Base-by-base conservation (phyloP, 2,113 vertebrate genomes). In the Rissa tridactyla region DNA sequence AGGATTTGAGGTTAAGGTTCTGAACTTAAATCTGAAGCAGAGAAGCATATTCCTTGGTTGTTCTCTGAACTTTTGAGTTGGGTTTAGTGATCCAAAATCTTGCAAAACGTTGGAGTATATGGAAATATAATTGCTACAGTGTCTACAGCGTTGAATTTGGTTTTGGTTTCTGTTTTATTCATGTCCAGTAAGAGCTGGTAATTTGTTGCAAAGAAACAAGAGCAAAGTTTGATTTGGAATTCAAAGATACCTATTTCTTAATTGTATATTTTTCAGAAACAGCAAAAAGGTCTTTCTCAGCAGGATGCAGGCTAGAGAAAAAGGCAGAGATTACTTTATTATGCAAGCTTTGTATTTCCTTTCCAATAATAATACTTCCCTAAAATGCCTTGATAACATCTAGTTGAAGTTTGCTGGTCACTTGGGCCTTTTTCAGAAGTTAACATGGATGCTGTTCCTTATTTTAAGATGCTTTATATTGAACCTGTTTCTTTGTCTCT, bases 381-480 rank as follows among this genome's bases (percentile, higher is more conserved):
- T 82, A 71, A 91, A 96, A 85, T 77, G 38, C 54, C 66, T 66
- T 79, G 64, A 55, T 71, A 55, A 64, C 1, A 9, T 82, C 51
- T 85, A 32, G 15, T 38, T 88, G 79, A 85, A 47, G 30, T 42
- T 60, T 77, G 38, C 29, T 54, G 54, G 79, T 55, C 42, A 25
- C 32, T 60, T 77, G 46, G 34, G 60, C 42, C 11, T 75, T 89
- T 75, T 75, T 78, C 61, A 78, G 92, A 55, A 14, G 19, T 86
- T 78, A 90, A 47, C 21, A 2, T 32, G n/a, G 36, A 25, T 71
- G 23, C 46, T 22, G 9, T 91, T 30, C 21, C 52, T 86, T 81
- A 78, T 78, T 92, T 97, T 82, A 78, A 80, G 70, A 51, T 54
- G 20, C 29, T 81, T 95, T 82, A 19, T 82, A 66, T 93, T 93